Percentiles rank a stretch among this genome's conserved stretches.
These are phyloP conservation scores for Drosophila stalkeri DNA, from an alignment of 2,888 invertebrate genomes.

Conservation along the genomic window DNA sequence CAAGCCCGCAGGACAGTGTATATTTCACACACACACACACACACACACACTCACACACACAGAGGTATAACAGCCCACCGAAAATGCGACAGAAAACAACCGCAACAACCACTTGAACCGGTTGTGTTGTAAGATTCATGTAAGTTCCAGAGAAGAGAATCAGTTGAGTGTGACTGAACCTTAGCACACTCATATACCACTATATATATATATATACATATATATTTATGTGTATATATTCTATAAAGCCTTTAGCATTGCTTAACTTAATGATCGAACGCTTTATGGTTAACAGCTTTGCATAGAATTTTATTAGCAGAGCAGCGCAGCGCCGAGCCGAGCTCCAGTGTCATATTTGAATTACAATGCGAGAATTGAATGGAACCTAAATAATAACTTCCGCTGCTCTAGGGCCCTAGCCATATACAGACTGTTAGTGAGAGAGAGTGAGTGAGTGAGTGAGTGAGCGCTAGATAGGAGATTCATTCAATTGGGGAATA, in stretches of 20 bases:
- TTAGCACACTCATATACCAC: constrained; percentile 30
- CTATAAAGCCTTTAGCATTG: constrained; percentile 21
- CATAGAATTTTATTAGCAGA: constrained; percentile 51
- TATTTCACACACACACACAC: constrained; percentile 30
- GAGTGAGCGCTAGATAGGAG: neutral
- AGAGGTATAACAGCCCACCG: constrained; percentile 57
- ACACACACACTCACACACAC: constrained; percentile 18
- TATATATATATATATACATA: neutral
- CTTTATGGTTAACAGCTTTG: constrained; percentile 47
- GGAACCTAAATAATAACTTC: constrained; percentile 71
- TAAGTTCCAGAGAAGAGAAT: constrained; percentile 70
- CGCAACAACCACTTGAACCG: constrained; percentile 66
- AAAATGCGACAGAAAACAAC: constrained; percentile 66
- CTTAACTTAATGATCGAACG: constrained; percentile 50
- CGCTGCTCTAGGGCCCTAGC: constrained; percentile 51
- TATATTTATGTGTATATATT: neutral
- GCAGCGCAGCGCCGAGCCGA: neutral
- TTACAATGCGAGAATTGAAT: constrained; percentile 39
- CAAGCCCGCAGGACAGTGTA: constrained; percentile 67
- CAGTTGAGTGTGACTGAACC: constrained; percentile 76
- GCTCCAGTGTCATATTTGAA: constrained; percentile 57
- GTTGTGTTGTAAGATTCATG: constrained; percentile 75
- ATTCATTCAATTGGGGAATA: constrained; percentile 40
- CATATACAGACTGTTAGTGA: constrained; percentile 28
- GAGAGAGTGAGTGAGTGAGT: neutral